Evolutionary conservation across 2,888 invertebrate genomes (phyloP), one percentile per base, ranked within the genome.

Genomic region (Arge pagana): DNA sequence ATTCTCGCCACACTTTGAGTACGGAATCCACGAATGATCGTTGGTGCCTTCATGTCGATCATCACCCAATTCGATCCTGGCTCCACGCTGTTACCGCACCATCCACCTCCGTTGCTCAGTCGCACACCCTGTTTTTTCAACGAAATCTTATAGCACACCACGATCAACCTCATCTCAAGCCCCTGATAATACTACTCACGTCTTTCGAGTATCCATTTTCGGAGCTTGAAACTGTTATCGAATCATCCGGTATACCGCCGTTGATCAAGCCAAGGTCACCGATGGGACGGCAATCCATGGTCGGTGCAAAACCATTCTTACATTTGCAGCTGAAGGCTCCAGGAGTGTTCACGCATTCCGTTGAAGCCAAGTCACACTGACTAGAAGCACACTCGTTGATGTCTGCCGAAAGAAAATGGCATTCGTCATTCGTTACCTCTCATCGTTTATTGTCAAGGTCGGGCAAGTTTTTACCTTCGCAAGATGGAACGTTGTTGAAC

Each of bases 251-350:
- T 66, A 96, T 89, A 48, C 92, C 93, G 24, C 93, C 93, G 70
- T 91, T 93, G 40, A 88, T 88, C 16, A 92, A 79, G 15, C 95
- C 95, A 41, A 96, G 82, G 76, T 95, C 95, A 4, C 90, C 90
- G 26, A 94, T 90, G 1, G 94, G 93, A 62, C 94, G 83, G 70
- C 95, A 95, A 71, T 95, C 94, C 62, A 91, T 83, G 50, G 90
- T 92, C 4, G 93, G 87, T 1, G 88, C 78, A 67, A 94, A 94
- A 31, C 94, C 94, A 57, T 85, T 77, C 54, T 87, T 84, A 68
- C 95, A 96, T 63, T 91, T 90, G 70, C 95, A 96, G 63, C 87
- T 88, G 79, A 94, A 95, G 15, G 90, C 89, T 33, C 95, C 95
- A 37, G 89, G 87, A 4, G 89, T 88, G 69, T 96, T 96, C 60